These are phyloP conservation scores for Sebastes jordani DNA, from an alignment of 2,797 vertebrate genomes.

Conservation along the genomic window DNA sequence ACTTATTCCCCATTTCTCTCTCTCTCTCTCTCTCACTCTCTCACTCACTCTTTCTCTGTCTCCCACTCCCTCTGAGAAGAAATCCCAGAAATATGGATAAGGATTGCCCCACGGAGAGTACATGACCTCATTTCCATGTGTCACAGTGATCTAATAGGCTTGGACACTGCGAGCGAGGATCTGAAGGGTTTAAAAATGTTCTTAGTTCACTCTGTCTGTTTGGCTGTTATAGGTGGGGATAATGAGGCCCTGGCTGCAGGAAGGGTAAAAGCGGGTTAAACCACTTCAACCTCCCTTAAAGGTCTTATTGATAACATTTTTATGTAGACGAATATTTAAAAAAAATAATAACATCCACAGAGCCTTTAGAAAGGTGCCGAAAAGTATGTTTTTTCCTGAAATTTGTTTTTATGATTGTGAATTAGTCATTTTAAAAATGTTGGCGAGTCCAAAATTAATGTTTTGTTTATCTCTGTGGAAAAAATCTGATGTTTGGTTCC, in stretches of 20 bases:
- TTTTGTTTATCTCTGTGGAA: too few relatives aligned
- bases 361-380: too few relatives aligned
- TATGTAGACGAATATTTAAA: too few relatives aligned
- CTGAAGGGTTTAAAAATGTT: slow-evolving; percentile 59
- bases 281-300: not conserved
- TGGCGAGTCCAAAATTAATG: too few relatives aligned
- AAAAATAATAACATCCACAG: too few relatives aligned
- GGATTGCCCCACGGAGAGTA: slow-evolving; percentile 61
- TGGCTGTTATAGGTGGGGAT: slow-evolving; percentile 30
- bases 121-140: slow-evolving; percentile 76
- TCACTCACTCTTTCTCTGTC: slow-evolving; percentile 22
- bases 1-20: slow-evolving; percentile 43
- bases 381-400: too few relatives aligned
- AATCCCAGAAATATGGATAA: slow-evolving; percentile 64
- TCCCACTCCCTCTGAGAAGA: slow-evolving; percentile 42
- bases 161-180: slow-evolving; percentile 56
- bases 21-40: slow-evolving; percentile 7
- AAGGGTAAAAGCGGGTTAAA: slow-evolving; percentile 14
- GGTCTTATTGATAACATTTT: too few relatives aligned
- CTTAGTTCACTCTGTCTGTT: slow-evolving; percentile 44
- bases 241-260: slow-evolving; percentile 43
- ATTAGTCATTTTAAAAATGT: too few relatives aligned
- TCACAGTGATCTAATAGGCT: slow-evolving; percentile 73
- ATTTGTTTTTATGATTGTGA: too few relatives aligned
- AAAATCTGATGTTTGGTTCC: too few relatives aligned